Conservation (phyloP, 2,113 vertebrate genomes). For the Setophaga petechia region DNA sequence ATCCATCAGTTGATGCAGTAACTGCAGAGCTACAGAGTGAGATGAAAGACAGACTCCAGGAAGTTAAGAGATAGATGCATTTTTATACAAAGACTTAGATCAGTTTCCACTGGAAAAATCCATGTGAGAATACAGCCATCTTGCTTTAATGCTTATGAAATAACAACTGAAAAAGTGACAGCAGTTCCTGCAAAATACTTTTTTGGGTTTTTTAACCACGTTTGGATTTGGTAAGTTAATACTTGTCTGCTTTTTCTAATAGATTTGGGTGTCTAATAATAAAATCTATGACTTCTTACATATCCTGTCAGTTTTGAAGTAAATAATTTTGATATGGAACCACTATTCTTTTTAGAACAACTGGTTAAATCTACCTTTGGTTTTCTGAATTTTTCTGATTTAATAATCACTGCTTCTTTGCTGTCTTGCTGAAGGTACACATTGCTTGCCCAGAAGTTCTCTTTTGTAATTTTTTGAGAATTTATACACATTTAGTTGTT, state of each 20-base stretch:
- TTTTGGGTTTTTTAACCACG: fast-evolving
- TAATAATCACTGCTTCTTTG: neutral
- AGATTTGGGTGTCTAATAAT: neutral
- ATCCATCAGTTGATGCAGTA: neutral
- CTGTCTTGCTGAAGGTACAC: neutral
- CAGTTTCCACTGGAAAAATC: neutral
- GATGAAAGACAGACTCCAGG: neutral
- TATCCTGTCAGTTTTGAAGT: neutral
- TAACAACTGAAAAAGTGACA: neutral
- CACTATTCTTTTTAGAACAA: neutral
- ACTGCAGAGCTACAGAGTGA: neutral
- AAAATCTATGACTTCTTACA: neutral
- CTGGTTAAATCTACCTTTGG: neutral
- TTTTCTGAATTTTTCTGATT: neutral
- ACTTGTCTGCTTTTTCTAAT: neutral
- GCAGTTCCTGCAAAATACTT: neutral
- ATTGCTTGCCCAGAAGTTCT: neutral
- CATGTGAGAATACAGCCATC: neutral
- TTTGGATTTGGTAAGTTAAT: neutral
- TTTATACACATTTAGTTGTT: neutral
- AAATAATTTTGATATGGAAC: neutral
- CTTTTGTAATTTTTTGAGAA: neutral
- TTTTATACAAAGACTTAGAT: neutral
- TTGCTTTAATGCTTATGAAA: neutral
- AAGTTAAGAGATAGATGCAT: neutral